Conservation (phyloP, 2,888 invertebrate species). For the Hydroisotoma schaefferi region DNA sequence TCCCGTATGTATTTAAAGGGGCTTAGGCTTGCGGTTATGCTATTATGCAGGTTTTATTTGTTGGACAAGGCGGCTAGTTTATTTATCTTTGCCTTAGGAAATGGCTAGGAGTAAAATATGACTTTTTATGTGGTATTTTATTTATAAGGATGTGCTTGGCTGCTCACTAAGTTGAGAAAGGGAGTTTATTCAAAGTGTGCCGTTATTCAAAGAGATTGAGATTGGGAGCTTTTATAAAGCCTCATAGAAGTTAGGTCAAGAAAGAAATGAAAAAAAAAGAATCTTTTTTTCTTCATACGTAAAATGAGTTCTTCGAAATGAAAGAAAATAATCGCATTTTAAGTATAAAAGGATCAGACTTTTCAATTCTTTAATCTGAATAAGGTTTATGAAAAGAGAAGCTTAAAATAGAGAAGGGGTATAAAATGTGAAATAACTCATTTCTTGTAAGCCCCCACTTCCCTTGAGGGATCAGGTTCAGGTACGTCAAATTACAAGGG, state of each 20-base stretch:
- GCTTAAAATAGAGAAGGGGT: neutral
- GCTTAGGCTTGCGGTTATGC: too few species aligned
- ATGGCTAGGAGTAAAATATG: neutral
- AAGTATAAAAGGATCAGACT: neutral
- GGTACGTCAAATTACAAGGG: constrained; percentile 4
- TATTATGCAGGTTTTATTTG: too few species aligned
- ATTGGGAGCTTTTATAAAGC: neutral
- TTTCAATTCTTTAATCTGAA: constrained; percentile 6
- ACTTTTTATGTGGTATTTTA: neutral
- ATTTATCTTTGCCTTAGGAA: too few species aligned
- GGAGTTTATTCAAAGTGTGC: neutral
- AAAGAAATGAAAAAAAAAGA: neutral
- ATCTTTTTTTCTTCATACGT: neutral
- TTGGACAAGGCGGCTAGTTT: too few species aligned
- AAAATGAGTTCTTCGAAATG: too few species aligned
- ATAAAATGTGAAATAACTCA: neutral
- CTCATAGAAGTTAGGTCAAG: neutral
- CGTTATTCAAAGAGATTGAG: neutral
- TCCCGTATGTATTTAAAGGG: too few species aligned
- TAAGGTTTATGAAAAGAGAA: neutral
- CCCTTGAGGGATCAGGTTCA: constrained; percentile 3
- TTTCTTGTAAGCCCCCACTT: constrained; percentile 1
- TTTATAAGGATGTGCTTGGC: neutral
- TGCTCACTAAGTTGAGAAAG: neutral
- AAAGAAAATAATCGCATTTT: neutral